A percentile compares a stretch with the other conserved stretches of the same genome.
Evolutionary conservation across 1,140 invertebrate species (phyloP).

Genomic region (Drosophila virilis): DNA sequence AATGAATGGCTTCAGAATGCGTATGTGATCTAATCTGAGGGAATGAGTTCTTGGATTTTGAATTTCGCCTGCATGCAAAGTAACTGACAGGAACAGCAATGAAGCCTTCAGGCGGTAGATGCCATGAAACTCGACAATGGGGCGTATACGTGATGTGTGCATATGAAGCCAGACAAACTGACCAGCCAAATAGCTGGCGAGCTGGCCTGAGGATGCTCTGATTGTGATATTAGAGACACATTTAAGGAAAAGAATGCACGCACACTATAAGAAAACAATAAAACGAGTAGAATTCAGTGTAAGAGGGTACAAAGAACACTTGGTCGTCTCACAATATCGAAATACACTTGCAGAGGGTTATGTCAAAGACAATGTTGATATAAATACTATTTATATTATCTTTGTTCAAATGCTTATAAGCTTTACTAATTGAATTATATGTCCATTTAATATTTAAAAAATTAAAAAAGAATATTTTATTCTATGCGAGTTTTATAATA

Average conservation of each 20-base stretch:
- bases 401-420: no score
- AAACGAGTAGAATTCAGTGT: slow-evolving; percentile 21
- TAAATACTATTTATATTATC: no score
- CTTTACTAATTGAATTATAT: no score
- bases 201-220: slow-evolving; percentile 27
- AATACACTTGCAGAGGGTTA: slow-evolving; percentile 21
- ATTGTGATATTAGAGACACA: slow-evolving; percentile 58
- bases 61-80: slow-evolving; percentile 45
- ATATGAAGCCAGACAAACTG: not conserved
- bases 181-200: not conserved
- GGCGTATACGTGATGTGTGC: slow-evolving; percentile 47
- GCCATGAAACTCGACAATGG: slow-evolving; percentile 18
- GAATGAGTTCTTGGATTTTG: not conserved
- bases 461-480: no score
- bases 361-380: not conserved
- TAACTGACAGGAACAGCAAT: slow-evolving; percentile 69
- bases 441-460: no score
- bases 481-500: no score
- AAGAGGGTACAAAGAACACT: slow-evolving; percentile 6
- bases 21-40: slow-evolving; percentile 1
- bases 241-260: slow-evolving; percentile 16
- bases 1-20: slow-evolving; percentile 18
- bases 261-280: slow-evolving; percentile 38
- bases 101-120: slow-evolving; percentile 30
- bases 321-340: not conserved